Conservation (phyloP, 1,140 invertebrate genomes). For the Drosophila baimaii region DNA sequence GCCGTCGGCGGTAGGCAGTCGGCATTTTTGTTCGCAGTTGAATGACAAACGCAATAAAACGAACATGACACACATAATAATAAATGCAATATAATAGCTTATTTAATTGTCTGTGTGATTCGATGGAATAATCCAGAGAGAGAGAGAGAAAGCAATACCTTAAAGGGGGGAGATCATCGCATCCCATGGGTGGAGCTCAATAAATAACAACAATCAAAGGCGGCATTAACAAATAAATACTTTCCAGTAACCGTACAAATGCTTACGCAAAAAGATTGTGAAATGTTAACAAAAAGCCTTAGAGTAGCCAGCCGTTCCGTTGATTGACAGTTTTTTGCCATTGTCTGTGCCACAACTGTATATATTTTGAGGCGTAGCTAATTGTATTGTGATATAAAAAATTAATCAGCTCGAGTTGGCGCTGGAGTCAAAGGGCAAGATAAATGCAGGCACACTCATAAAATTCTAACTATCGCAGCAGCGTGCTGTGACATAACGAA, state of each 20-base stretch:
- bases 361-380: not conserved
- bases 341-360: slow-evolving; percentile 3
- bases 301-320: not conserved
- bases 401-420: slow-evolving; percentile 9
- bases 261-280: slow-evolving; percentile 14
- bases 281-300: slow-evolving; percentile 14
- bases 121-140: slow-evolving; percentile 15
- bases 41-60: slow-evolving; percentile 22
- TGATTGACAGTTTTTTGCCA: slow-evolving; percentile 26
- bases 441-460: slow-evolving; percentile 28
- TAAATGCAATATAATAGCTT: slow-evolving; percentile 21
- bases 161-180: slow-evolving; percentile 8
- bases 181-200: slow-evolving; percentile 13
- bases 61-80: slow-evolving; percentile 27
- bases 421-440: slow-evolving; percentile 30
- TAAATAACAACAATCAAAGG: slow-evolving; percentile 31
- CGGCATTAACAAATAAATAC: slow-evolving; percentile 9
- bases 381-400: slow-evolving; percentile 14
- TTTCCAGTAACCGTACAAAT: slow-evolving; percentile 16
- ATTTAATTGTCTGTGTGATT: slow-evolving; percentile 19
- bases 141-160: slow-evolving; percentile 23
- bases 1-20: slow-evolving; percentile 1
- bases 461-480: slow-evolving; percentile 26
- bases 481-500: slow-evolving; percentile 35
- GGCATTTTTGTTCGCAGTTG: slow-evolving; percentile 8